Evolutionary conservation across 2,113 vertebrate genomes (phyloP).

Genomic region (Fulica atra): DNA sequence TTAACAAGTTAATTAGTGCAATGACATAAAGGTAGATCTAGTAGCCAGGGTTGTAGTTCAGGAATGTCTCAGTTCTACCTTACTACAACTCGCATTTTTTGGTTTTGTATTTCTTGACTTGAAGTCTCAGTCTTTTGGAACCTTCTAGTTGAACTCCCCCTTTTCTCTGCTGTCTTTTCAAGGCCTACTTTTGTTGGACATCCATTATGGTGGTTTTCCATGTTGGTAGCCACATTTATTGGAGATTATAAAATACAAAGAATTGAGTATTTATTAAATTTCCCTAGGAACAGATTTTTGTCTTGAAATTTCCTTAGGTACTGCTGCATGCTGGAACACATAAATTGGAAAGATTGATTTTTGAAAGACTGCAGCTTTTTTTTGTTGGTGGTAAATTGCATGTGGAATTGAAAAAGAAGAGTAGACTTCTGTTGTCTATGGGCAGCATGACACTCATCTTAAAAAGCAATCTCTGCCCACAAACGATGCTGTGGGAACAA

Average conservation of each 20-base stretch:
- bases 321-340: neutral
- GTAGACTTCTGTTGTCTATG: neutral
- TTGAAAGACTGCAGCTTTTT: neutral
- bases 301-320: neutral
- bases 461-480: neutral
- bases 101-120: neutral
- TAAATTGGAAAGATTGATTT: neutral
- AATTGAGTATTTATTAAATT: neutral
- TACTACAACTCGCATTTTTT: neutral
- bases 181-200: neutral
- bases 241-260: neutral
- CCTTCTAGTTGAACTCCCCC: neutral
- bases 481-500: neutral
- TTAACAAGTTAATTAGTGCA: slow-evolving; percentile 38
- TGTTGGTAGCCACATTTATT: neutral
- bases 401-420: neutral
- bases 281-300: neutral
- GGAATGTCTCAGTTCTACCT: neutral
- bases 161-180: neutral
- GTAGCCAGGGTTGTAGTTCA: neutral
- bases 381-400: neutral
- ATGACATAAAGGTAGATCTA: neutral
- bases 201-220: neutral
- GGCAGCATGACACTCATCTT: neutral
- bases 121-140: neutral